These are phyloP conservation scores for Hemiprocne comata DNA, from an alignment of 2,113 vertebrate genomes.

Conservation along the genomic window DNA sequence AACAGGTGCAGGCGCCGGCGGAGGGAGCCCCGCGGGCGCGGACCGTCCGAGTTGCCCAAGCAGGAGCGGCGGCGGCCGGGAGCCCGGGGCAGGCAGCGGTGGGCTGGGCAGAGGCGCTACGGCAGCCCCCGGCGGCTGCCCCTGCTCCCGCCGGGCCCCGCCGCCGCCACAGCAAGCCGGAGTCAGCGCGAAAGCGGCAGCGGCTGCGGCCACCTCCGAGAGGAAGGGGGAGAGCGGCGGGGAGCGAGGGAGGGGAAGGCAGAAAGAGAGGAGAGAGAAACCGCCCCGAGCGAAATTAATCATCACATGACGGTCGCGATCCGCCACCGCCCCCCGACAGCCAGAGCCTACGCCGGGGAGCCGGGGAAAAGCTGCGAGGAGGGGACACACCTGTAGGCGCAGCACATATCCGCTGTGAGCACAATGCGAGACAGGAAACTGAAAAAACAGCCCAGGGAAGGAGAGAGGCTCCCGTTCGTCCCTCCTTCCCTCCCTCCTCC, in stretches of 20 bases:
- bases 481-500: constrained; percentile 42
- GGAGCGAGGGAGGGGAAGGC: neutral
- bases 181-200: constrained; percentile 4
- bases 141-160: constrained; percentile 15
- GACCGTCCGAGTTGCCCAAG: neutral
- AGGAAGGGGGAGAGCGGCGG: neutral
- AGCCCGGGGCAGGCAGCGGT: neutral
- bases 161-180: neutral
- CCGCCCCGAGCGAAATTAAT: constrained; percentile 6
- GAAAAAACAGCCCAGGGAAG: constrained; percentile 61
- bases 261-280: neutral
- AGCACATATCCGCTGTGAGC: constrained; percentile 73
- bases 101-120: neutral
- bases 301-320: constrained; percentile 52
- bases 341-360: neutral
- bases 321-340: constrained; percentile 25
- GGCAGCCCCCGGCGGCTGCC: neutral
- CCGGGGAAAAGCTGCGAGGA: constrained; percentile 31
- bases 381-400: constrained; percentile 76
- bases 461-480: constrained; percentile 46
- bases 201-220: constrained; percentile 20
- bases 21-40: neutral
- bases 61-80: neutral
- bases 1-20: constrained; percentile 51
- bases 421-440: constrained; percentile 73